Conservation (phyloP, 2,797 vertebrate species). For the Leptoclinus maculatus region DNA sequence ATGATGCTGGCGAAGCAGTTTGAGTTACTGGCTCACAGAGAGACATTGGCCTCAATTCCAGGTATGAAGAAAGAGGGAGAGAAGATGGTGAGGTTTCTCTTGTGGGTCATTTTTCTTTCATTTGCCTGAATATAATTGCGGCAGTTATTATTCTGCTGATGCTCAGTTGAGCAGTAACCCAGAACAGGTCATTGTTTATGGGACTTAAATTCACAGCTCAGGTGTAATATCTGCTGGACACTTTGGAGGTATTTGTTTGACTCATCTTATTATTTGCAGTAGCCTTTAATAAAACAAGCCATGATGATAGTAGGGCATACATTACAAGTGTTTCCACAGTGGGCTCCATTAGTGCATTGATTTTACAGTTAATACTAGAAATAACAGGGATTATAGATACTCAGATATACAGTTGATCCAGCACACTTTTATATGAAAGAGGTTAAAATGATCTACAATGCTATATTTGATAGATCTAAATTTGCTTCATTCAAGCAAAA, state of each 20-base stretch:
- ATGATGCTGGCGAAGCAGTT: slow-evolving; percentile 47
- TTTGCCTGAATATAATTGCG: slow-evolving; percentile 61
- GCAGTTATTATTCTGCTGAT: slow-evolving; percentile 54
- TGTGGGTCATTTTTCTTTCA: slow-evolving; percentile 43
- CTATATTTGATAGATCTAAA: neutral
- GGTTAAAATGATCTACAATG: neutral
- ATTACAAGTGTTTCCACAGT: neutral
- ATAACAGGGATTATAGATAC: neutral
- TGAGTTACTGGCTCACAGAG: slow-evolving; percentile 20
- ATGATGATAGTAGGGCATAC: neutral
- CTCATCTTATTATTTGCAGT: slow-evolving; percentile 4
- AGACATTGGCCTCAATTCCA: slow-evolving; percentile 41
- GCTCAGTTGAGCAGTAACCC: slow-evolving; percentile 44
- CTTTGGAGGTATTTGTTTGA: slow-evolving; percentile 18
- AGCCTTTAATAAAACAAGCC: neutral
- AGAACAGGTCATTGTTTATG: slow-evolving; percentile 37
- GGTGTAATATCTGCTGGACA: slow-evolving; percentile 37
- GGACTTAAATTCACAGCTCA: slow-evolving; percentile 34
- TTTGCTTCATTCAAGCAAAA: neutral
- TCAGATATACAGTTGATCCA: neutral
- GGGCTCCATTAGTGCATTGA: neutral
- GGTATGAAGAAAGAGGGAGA: slow-evolving; percentile 11
- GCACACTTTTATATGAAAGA: neutral
- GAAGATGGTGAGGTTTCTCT: neutral
- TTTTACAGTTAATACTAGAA: neutral